Base-by-base conservation (phyloP, 2,113 vertebrate species). In the Micromys minutus region DNA sequence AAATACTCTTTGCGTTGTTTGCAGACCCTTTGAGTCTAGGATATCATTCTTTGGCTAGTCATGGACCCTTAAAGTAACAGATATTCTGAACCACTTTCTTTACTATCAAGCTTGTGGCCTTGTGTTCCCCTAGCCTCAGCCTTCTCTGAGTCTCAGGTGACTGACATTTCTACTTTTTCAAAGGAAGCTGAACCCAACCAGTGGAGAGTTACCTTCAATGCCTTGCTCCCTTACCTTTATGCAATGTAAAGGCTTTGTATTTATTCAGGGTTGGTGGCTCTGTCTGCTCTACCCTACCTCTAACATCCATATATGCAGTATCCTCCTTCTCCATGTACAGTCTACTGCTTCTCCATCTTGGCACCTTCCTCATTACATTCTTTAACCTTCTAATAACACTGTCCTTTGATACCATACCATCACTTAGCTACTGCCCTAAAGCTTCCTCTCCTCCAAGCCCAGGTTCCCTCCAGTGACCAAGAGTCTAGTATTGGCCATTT, bases 341-440 rank as follows among this genome's bases (percentile, higher is more conserved):
- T 50, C 57, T 65, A n/a, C n/a, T 55, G 26, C 7, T 79, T 74
- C 21, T 84, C 26, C 15, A 95, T 31, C 17, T 12, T 42, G 36
- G 21, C n/a, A 67, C 1, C 39, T 59, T 86, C 59, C 29, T 36
- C 47, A 61, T 93, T 69, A 92, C n/a, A 67, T 87, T 95, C 26
- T 87, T 87, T 80, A 67, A n/a, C 45, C 26, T 89, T 86, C 72
- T 65, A 87, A 83, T 76, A 90, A 79, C 57, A 39, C 34, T 93
- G 36, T 24, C 72, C 29, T 61, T 39, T 16, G 72, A 13, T 36
- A 24, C 42, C 74, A 5, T 22, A 45, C 57, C 55, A 47, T 77
- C 24, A 74, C 10, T n/a, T 72, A 72, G 52, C 21, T 83, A 61
- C 7, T n/a, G 10, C 12, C 12, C 39, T 81, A 74, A 89, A 65